Percentiles rank a stretch among this genome's conserved stretches.
phyloP scores from a whole-genome alignment of 2,113 vertebrate genomes.

The Upupa epops region DNA sequence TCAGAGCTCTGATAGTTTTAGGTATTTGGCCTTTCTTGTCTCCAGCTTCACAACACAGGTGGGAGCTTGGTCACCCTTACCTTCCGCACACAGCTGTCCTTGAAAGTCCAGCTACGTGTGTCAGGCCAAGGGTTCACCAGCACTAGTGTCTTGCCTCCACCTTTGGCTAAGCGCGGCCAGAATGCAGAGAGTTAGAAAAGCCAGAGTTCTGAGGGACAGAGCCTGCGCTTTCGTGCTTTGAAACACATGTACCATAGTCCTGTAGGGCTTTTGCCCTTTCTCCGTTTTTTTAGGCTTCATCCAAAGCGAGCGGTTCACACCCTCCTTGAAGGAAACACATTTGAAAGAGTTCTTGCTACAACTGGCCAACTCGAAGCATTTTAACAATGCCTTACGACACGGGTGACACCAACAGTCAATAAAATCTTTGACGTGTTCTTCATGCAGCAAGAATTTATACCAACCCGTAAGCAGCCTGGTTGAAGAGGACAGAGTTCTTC shows the following conservation, averaged over 20 bases:
- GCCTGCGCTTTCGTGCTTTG: not conserved
- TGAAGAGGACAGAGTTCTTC: not conserved
- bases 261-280: not conserved
- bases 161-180: not conserved
- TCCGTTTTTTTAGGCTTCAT: not conserved
- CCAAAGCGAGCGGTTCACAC: not conserved
- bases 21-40: not conserved
- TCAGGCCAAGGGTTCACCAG: not conserved
- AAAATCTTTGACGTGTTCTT: not conserved
- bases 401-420: not conserved
- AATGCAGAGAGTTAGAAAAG: slow-evolving; percentile 16
- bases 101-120: not conserved
- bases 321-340: not conserved
- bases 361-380: not conserved
- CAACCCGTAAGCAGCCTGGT: not conserved
- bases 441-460: not conserved
- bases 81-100: not conserved
- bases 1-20: not conserved
- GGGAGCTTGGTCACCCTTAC: not conserved
- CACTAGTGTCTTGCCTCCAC: rapidly evolving
- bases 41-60: not conserved
- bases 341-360: not conserved
- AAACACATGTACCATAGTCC: not conserved
- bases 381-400: not conserved
- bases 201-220: not conserved